These are phyloP conservation scores for Excalfactoria chinensis DNA, from an alignment of 2,113 vertebrate genomes.

Conservation along the genomic window DNA sequence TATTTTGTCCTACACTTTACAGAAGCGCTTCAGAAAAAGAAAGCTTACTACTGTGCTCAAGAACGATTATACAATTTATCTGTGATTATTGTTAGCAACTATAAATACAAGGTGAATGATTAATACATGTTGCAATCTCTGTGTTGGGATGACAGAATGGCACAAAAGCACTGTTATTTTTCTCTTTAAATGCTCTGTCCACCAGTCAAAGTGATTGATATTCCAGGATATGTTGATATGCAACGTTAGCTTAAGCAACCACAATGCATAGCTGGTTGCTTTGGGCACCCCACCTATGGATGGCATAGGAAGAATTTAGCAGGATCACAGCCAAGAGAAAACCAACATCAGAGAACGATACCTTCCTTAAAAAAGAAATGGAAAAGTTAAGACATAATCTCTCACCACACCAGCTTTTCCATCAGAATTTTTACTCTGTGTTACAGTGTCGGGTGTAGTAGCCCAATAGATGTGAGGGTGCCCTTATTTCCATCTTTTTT, in stretches of 20 bases:
- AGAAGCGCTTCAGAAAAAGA: conserved; percentile 11
- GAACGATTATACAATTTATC: background rate
- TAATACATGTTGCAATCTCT: background rate
- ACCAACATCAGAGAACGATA: background rate
- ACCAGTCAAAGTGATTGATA: conserved; percentile 9
- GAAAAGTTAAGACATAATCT: background rate
- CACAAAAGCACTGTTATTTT: background rate
- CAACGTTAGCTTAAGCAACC: background rate
- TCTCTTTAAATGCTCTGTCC: conserved; percentile 5
- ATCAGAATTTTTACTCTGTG: background rate
- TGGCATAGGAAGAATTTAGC: background rate
- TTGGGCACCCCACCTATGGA: background rate
- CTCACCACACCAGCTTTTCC: background rate
- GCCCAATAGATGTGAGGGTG: background rate
- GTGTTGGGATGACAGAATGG: background rate
- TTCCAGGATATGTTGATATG: background rate
- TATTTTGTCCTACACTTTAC: background rate
- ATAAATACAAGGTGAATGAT: background rate
- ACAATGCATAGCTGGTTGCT: conserved; percentile 12
- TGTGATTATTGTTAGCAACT: background rate
- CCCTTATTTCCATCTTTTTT: background rate
- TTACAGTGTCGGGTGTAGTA: background rate
- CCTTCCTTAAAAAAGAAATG: background rate
- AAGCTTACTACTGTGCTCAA: background rate
- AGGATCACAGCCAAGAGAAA: background rate